Evolutionary conservation across 2,888 invertebrate species (phyloP).

Genomic region (Cryptocheilus praepositus): DNA sequence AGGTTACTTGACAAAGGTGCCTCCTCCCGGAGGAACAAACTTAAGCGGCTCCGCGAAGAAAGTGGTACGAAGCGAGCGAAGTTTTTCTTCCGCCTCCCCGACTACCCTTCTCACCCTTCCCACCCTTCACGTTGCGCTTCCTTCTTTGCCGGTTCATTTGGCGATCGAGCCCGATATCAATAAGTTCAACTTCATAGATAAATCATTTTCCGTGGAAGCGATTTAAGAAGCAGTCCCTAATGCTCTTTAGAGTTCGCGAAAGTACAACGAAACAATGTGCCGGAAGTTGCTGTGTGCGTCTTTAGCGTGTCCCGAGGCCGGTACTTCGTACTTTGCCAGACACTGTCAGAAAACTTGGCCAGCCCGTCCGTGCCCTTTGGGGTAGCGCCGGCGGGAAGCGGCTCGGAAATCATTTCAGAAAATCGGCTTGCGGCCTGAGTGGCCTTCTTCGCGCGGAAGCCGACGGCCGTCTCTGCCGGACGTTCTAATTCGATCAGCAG

Average conservation of each 20-base stretch:
- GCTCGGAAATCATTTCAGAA: too few species aligned
- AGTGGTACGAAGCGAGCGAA: too few species aligned
- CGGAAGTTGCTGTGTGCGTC: constrained; percentile 18
- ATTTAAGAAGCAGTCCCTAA: constrained; percentile 44
- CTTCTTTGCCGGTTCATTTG: constrained; percentile 1
- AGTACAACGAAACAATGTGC: constrained; percentile 19
- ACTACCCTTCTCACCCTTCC: too few species aligned
- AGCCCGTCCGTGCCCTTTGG: too few species aligned
- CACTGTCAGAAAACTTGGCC: constrained; percentile 3
- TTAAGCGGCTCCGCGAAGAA: too few species aligned
- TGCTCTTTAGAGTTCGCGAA: constrained; percentile 33
- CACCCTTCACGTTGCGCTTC: constrained; percentile 11
- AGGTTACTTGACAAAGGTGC: constrained; percentile 19
- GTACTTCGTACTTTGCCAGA: constrained; percentile 12
- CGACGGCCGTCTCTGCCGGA: too few species aligned
- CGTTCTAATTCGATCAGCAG: too few species aligned
- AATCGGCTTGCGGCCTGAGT: neutral
- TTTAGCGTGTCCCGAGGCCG: neutral
- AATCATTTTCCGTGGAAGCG: constrained; percentile 34
- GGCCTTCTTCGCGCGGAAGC: neutral
- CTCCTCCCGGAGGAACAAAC: constrained; percentile 15
- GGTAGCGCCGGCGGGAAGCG: too few species aligned
- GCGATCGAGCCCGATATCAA: constrained; percentile 12
- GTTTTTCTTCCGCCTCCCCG: too few species aligned
- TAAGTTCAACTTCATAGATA: constrained; percentile 34